Evolutionary conservation across 2,113 vertebrate species (phyloP).

Genomic region (Nothoprocta perdicaria): DNA sequence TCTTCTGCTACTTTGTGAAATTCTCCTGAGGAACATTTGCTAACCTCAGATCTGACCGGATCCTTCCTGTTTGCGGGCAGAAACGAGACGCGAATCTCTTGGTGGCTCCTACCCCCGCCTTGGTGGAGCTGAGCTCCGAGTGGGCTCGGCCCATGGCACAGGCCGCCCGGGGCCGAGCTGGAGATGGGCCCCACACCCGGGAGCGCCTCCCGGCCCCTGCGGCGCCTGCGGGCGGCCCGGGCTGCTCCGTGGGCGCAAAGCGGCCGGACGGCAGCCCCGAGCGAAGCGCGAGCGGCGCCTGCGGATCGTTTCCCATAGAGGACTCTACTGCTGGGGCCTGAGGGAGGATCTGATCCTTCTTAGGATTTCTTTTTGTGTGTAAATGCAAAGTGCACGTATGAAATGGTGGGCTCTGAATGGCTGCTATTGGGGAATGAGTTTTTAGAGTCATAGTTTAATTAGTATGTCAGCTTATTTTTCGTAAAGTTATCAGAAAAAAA

Average conservation of each 20-base stretch:
- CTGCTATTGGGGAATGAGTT: background rate
- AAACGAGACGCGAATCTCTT: background rate
- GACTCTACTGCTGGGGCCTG: background rate
- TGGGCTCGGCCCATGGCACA: background rate
- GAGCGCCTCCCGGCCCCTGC: too few species aligned
- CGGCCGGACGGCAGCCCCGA: too few species aligned
- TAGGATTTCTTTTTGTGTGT: background rate
- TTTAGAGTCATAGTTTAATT: background rate
- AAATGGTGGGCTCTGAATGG: background rate
- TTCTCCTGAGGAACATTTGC: background rate
- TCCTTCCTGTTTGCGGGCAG: background rate
- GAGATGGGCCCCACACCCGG: too few species aligned
- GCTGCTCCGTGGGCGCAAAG: too few species aligned
- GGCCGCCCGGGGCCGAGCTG: too few species aligned
- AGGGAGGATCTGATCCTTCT: background rate
- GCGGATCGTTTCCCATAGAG: background rate
- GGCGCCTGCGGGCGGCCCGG: too few species aligned
- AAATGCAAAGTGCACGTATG: background rate
- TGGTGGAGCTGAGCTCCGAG: background rate
- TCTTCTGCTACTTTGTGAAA: background rate
- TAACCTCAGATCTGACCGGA: background rate
- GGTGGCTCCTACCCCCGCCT: too few species aligned
- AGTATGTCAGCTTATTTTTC: background rate
- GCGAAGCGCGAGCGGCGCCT: too few species aligned
- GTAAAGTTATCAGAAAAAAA: background rate